Evolutionary conservation across 64 coral and sea anemone species (phyloP), one percentile per base, ranked within the genome.

Genomic region (Acropora tenuis): DNA sequence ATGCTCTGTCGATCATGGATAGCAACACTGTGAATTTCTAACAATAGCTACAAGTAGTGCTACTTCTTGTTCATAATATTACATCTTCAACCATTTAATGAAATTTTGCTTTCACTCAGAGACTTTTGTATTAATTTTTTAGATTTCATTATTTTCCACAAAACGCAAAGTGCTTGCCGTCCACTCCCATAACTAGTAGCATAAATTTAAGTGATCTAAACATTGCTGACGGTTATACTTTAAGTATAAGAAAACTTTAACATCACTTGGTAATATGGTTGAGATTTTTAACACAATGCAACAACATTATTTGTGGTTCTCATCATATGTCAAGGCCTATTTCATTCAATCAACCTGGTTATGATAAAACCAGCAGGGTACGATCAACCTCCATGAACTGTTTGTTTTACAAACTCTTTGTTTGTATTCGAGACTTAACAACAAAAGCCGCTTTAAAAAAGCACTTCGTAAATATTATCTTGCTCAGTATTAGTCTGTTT

Each of bases 151-250:
- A 41, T 76, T 76, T 44, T 43, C 74, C 44, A 43, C 74, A 76
- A 40, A 76, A 76, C 44, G 41, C n/a, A 76, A 76, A 76, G 30
- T 76, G 40, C 74, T 43, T 48, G 74, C 74, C 44, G 74, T 76
- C 74, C 74, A 76, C 30, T 76, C 30, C 74, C 11, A 76, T 43
- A 45, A 43, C 13, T 76, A 43, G 12, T 76, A 41, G 30, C 41
- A 76, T 76, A 8, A 76, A 76, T 43, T 76, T 76, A 43, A 43
- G 43, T 76, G 45, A 76, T 43, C 30, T 43, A 3, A 42, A 42
- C 6, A 55, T 55, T 76, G 12, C 43, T 76, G 74, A 76, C 40
- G 12, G 45, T 12, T 13, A 45, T 43, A 42, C 44, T 5, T 76
- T 76, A 3, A 76, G 40, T 0, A 41, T 40, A 76, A 43, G 3